Evolutionary conservation across 2,888 invertebrate genomes (phyloP).

Genomic region (Crocallis elinguaria): DNA sequence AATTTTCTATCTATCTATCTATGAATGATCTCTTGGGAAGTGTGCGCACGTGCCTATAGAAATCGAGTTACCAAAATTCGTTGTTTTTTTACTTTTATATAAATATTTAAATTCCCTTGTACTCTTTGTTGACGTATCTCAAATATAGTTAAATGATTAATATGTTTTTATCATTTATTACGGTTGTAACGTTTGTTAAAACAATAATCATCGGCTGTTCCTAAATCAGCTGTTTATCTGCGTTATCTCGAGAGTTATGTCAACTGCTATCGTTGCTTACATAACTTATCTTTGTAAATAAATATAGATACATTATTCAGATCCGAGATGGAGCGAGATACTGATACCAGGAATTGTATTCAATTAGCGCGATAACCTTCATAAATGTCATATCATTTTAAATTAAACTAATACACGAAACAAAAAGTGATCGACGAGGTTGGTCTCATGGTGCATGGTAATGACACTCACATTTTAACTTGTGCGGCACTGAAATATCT

Average conservation of each 20-base stretch:
- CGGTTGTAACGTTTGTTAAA: conserved; percentile 6
- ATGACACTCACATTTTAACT: too few relatives aligned
- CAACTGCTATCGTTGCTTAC: not conserved
- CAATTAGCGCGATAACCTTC: not conserved
- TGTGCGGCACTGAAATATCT: too few relatives aligned
- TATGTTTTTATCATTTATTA: conserved; percentile 5
- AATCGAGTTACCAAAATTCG: not conserved
- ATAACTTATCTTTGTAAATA: conserved; percentile 23
- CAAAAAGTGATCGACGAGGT: too few relatives aligned
- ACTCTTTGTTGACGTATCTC: conserved; percentile 17
- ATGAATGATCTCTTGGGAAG: too few relatives aligned
- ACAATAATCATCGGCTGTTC: conserved; percentile 6
- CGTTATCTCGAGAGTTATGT: conserved; percentile 15
- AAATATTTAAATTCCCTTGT: not conserved
- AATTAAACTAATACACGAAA: not conserved
- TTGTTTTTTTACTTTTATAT: not conserved
- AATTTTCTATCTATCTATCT: too few relatives aligned
- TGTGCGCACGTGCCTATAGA: too few relatives aligned
- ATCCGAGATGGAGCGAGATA: not conserved
- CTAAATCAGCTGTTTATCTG: conserved; percentile 15
- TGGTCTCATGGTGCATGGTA: too few relatives aligned
- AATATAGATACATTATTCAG: not conserved
- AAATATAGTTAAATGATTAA: conserved; percentile 6
- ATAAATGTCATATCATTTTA: not conserved
- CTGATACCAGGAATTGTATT: not conserved